Evolutionary conservation across 2,888 invertebrate genomes (phyloP), one percentile per base, ranked within the genome.

Genomic region (Drosophila atroscutellata): DNA sequence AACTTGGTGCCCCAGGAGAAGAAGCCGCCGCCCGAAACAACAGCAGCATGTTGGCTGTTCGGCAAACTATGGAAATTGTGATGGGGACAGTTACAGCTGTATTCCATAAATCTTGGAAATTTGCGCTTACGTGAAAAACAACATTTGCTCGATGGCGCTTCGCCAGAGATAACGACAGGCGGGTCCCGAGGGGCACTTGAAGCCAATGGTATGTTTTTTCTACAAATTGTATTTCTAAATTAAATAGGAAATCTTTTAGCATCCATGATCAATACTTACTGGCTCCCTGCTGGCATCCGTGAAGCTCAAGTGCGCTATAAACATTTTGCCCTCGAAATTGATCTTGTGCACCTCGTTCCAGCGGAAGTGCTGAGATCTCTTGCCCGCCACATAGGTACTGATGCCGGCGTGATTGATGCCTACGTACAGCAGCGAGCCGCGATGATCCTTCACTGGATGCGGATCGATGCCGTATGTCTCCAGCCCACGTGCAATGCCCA

Each of bases 401-500:
- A 99, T 98, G 45, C 99, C 99, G 87, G 96, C 96, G 93, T 98
- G 97, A 93, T 99, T 99, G 86, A 99, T 97, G 61, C 99, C 99
- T 80, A 99, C 94, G 93, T 98, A 99, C 66, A 99, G 94, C 91
- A 98, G 97, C 84, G 96, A 97, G 49, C 98, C 97, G 13, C 97
- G 96, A 93, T 98, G 97, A 93, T 99, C 99, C 95, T 99, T 99
- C 36, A 99, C 99, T 70, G 98, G 97, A 94, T 99, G 98, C 13
- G 99, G 99, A 94, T 99, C 99, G 39, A 99, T 97, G 32, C 99
- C 99, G 91, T 99, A 99, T 0, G 99, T 99, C 93, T 99, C 99
- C 66, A 99, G 94, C 79, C 96, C 96, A 81, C 97, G 96, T 49
- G 98, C 98, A 89, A 98, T 96, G 93, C 97, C 97, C 88, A 99